phyloP scores from a whole-genome alignment of 2,113 vertebrate genomes.

The Plestiodon gilberti region DNA sequence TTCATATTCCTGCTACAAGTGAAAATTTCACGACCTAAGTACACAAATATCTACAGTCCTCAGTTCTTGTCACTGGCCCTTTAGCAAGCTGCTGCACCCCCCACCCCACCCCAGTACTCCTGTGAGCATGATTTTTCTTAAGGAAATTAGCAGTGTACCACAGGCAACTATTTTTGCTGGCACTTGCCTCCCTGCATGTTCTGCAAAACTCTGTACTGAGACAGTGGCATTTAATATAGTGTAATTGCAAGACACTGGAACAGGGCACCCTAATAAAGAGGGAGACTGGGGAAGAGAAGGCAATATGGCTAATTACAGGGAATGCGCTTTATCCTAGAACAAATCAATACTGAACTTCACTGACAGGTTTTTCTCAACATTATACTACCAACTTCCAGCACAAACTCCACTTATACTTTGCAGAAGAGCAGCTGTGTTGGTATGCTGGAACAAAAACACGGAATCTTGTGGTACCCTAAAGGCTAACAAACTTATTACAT shows the following conservation, averaged over 20 bases:
- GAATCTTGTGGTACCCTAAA: neutral
- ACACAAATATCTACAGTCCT: neutral
- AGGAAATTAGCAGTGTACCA: neutral
- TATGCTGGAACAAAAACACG: neutral
- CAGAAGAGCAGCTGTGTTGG: neutral
- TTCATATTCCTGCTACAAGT: neutral
- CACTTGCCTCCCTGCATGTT: neutral
- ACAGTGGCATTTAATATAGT: slow-evolving; percentile 8
- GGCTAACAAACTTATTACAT: neutral
- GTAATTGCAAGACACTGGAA: neutral
- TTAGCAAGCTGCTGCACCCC: neutral
- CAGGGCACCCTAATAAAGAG: neutral
- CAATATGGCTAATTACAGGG: neutral
- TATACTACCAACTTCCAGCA: neutral
- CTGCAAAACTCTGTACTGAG: neutral
- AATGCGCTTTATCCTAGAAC: neutral
- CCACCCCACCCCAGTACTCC: neutral
- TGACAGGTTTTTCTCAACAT: neutral
- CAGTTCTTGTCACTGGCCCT: neutral
- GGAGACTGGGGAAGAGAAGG: neutral
- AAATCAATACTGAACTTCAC: neutral
- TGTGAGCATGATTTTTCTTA: neutral
- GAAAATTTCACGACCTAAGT: neutral
- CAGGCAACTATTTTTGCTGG: neutral
- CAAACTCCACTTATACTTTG: neutral